A percentile compares a stretch with the other conserved stretches of the same genome.
Evolutionary conservation across 2,113 vertebrate genomes (phyloP).

Genomic region (Microcebus murinus): DNA sequence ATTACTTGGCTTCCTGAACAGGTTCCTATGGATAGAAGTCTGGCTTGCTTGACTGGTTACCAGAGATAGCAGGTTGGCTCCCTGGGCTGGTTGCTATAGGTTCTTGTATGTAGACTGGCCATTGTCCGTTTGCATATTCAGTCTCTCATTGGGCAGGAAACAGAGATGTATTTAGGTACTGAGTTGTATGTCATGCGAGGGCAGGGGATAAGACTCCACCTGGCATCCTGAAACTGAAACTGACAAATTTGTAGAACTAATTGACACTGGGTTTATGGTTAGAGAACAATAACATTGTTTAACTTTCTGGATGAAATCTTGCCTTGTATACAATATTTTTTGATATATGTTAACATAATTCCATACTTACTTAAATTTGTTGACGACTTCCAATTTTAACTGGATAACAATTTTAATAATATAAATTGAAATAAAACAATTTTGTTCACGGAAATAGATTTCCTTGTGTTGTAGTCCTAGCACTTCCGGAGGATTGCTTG

Average conservation of each 20-base stretch:
- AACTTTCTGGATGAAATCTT: conserved; percentile 10
- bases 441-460: conserved; percentile 29
- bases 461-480: background rate
- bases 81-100: background rate
- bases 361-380: background rate
- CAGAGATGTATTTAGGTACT: background rate
- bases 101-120: background rate
- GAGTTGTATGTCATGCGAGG: background rate
- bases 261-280: background rate
- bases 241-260: background rate
- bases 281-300: background rate
- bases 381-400: conserved; percentile 37
- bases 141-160: background rate
- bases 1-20: background rate
- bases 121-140: background rate
- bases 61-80: background rate
- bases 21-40: background rate
- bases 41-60: background rate
- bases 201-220: background rate
- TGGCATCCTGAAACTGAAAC: background rate
- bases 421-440: conserved; percentile 11
- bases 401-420: conserved; percentile 6
- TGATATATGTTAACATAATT: background rate
- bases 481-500: too few species aligned
- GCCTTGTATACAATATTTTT: background rate